Conservation (phyloP, 2,797 vertebrate species). For the Danio albolineatus region DNA sequence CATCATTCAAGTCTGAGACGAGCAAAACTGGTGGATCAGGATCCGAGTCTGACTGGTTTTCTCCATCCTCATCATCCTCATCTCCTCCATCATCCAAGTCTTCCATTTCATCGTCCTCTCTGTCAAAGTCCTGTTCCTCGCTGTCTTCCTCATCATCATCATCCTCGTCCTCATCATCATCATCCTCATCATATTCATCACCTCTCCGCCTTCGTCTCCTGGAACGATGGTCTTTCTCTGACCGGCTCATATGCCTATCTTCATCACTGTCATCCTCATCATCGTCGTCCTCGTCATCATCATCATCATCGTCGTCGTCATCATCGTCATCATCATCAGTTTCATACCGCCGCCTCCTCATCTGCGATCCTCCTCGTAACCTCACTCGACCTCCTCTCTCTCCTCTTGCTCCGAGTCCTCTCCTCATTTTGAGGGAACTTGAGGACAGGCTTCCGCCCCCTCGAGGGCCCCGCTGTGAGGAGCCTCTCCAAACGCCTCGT, state of each 20-base stretch:
- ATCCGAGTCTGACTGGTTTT: conserved; percentile 91
- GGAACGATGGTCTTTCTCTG: conserved; percentile 61
- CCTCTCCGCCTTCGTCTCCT: conserved; percentile 61
- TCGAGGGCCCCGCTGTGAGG: conserved; percentile 67
- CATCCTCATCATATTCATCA: conserved; percentile 64
- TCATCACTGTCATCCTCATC: conserved; percentile 65
- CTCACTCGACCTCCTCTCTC: conserved; percentile 69
- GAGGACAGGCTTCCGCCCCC: conserved; percentile 61
- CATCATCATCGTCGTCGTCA: conserved; percentile 62
- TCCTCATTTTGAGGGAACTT: conserved; percentile 70
- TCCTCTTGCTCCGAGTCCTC: conserved; percentile 63
- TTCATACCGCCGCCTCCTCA: conserved; percentile 78
- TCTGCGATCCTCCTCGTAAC: conserved; percentile 74
- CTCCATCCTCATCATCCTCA: conserved; percentile 84
- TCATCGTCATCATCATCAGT: conserved; percentile 75
- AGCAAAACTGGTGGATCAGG: conserved; percentile 83
- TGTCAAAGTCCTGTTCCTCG: conserved; percentile 71
- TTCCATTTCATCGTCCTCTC: conserved; percentile 73
- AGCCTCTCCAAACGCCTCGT: conserved; percentile 75
- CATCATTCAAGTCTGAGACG: conserved; percentile 82
- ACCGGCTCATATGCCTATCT: conserved; percentile 41
- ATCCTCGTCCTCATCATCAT: conserved; percentile 71
- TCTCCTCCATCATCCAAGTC: conserved; percentile 68
- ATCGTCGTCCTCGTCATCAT: conserved; percentile 53
- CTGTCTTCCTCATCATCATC: conserved; percentile 76